Base-by-base conservation (phyloP, 2,888 invertebrate genomes). In the Volucella inanis region DNA sequence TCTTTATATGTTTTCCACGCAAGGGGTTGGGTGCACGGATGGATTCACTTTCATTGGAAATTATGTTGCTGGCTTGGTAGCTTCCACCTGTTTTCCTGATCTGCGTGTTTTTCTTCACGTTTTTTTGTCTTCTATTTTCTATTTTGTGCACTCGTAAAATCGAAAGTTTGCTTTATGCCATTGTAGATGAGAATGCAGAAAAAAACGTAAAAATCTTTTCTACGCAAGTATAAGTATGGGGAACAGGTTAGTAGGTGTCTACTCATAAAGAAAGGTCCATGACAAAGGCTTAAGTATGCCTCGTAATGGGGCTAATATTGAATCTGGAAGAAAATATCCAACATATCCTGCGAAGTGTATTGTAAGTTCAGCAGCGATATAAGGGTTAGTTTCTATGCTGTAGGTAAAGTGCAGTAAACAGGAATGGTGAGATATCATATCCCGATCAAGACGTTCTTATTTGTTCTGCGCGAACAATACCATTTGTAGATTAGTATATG, bases 41-140 rank as follows among this genome's bases (percentile, higher is more conserved):
- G 74, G 50, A 84, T 84, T 84, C 84, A 84, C 84, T 84, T 84
- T 84, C 84, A 79, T 84, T 84, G 75, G 75, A 84, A 80, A 84
- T 79, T 79, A 79, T 84, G 79, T 65, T 84, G 83, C 67, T 65
- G 64, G 64, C 74, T 70, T 59, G 75, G 64, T 74, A 52, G 45
- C 74, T 80, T 84, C 75, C 84, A 84, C 84, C 84, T 79, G 75
- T 76, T 84, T 84, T 75, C 84, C 80, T 84, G 84, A 79, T 84
- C 64, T 70, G 79, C 70, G 78, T 78, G 83, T 79, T 84, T 76
- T 74, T 82, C 62, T 68, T 62, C 62, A 41, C 12, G 38, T 61
- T 55, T 52, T 22, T n/a, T 38, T 18, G n/a, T 10, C 45, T 75
- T 81, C 71, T 49, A 49, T 49, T 55, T 55, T 61, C 50, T 18